Conservation (phyloP, 2,888 invertebrate species). For the Tromatobia lineatoria region DNA sequence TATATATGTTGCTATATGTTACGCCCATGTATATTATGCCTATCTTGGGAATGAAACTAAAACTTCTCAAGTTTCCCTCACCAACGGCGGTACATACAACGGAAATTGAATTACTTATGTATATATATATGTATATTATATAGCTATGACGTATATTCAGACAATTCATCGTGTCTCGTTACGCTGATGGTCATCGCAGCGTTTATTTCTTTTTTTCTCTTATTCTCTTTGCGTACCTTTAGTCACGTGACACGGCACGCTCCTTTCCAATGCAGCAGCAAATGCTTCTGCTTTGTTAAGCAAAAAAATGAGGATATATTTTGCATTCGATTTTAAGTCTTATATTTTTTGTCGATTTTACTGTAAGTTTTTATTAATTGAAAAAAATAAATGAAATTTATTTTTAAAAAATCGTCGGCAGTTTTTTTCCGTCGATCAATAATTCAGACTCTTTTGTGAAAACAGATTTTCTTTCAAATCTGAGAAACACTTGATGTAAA, state of each 20-base stretch:
- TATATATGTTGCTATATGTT: constrained; percentile 14
- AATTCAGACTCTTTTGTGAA: no score
- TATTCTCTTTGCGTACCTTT: background rate
- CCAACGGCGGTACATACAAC: constrained; percentile 35
- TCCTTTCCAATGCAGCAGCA: background rate
- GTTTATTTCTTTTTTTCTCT: background rate
- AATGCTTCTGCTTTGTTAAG: background rate
- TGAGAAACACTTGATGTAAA: no score
- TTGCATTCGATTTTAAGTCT: background rate
- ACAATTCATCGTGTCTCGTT: constrained; percentile 34
- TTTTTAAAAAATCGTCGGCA: no score
- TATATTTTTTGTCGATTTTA: background rate
- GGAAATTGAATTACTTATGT: constrained; percentile 58
- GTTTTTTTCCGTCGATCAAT: no score
- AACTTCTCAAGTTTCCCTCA: constrained; percentile 64
- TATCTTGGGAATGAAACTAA: constrained; percentile 60
- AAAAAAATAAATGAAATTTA: no score
- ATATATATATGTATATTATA: constrained; percentile 34
- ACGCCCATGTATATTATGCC: constrained; percentile 36
- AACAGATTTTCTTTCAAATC: no score
- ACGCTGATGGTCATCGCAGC: constrained; percentile 17
- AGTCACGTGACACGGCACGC: constrained; percentile 23
- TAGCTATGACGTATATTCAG: background rate
- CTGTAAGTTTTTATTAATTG: background rate
- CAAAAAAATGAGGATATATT: background rate